Evolutionary conservation across 2,888 invertebrate genomes (phyloP), one percentile per base, ranked within the genome.

Genomic region (Phaonia tiefii): DNA sequence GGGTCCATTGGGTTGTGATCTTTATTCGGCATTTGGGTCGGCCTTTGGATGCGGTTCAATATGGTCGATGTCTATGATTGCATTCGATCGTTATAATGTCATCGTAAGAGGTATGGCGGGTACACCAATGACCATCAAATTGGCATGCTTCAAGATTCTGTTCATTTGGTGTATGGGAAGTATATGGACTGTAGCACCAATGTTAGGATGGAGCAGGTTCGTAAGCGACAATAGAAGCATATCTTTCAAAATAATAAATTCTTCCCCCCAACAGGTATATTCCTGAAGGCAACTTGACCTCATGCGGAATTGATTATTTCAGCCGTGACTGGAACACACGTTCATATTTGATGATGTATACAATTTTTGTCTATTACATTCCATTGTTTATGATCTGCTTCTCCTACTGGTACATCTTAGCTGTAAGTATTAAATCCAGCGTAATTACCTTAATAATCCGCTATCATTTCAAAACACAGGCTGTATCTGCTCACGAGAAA

Each of bases 251-350:
- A 46, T 11, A 60, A 26, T 54, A 42, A n/a, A 1, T 10, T 25
- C 4, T 31, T 31, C 17, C n/a, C 17, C 13, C 69, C 46, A 17
- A n/a, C 87, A 96, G 96, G 89, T 97, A 97, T 89, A 96, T 97
- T 63, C 97, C 97, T 8, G 98, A 98, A 91, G 98, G 97, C 79
- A 97, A 97, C 91, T 95, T 97, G 94, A 97, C 97, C 56, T 96
- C 97, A 42, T 98, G 98, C 88, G 97, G 97, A 75, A 97, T 97
- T 73, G 97, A 97, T 90, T 97, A 96, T 89, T 92, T 97, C 85
- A 93, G 91, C 90, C 94, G 95, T 91, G 94, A 94, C 82, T 94
- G 94, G 93, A 86, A 94, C 84, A 95, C 95, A 91, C 93, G 94
- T 84, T 95, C 95, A 87, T 97, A 97, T 92, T 94, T 97, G 87